Evolutionary conservation across 2,113 vertebrate genomes (phyloP).

Genomic region (Probosciger aterrimus): DNA sequence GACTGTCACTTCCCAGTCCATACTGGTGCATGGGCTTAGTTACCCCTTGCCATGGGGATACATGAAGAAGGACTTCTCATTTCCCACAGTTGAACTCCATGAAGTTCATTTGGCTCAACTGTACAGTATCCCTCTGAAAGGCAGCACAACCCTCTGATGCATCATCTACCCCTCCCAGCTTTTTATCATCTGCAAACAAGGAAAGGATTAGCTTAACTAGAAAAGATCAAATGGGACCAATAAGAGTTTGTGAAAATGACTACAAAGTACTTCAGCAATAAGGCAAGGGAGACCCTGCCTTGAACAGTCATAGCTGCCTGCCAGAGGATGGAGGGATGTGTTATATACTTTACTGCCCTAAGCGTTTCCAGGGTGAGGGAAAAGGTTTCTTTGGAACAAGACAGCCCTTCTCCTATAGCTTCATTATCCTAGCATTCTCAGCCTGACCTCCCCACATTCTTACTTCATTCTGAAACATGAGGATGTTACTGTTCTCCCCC

Average conservation of each 20-base stretch:
- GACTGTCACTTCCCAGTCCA: rapidly evolving
- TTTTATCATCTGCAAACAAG: background rate
- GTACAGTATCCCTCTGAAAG: background rate
- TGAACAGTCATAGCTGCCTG: background rate
- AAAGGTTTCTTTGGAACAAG: background rate
- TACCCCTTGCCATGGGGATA: background rate
- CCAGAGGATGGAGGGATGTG: background rate
- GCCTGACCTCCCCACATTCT: background rate
- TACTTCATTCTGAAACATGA: background rate
- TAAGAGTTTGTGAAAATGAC: background rate
- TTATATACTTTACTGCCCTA: background rate
- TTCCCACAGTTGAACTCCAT: background rate
- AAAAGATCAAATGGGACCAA: background rate
- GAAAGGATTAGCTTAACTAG: background rate
- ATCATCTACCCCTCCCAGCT: background rate
- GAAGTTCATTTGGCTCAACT: background rate
- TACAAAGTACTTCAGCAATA: background rate
- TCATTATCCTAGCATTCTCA: background rate
- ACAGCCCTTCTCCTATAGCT: background rate
- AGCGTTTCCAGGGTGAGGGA: background rate
- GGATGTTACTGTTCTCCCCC: background rate
- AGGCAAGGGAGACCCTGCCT: background rate
- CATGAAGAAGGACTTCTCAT: background rate
- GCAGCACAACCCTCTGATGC: background rate
- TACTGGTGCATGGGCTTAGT: background rate